Evolutionary conservation across 2,797 vertebrate genomes (phyloP).

Genomic region (Poeciliopsis paucimaculata): DNA sequence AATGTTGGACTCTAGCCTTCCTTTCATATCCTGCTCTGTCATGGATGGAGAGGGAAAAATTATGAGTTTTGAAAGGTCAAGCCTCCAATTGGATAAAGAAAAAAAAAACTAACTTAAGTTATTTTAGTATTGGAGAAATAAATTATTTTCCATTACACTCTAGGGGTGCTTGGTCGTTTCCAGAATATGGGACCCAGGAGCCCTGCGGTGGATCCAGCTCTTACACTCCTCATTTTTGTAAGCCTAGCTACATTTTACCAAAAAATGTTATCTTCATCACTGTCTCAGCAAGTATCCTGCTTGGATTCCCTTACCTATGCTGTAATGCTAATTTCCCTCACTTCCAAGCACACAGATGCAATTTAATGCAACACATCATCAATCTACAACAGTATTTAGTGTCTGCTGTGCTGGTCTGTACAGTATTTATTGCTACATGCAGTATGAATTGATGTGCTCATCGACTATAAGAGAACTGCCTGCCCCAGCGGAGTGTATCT

Average conservation of each 20-base stretch:
- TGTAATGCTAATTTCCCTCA: neutral
- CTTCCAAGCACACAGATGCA: neutral
- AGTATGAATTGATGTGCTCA: constrained; percentile 33
- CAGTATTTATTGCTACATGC: constrained; percentile 36
- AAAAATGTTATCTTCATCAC: constrained; percentile 2
- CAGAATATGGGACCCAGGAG: neutral
- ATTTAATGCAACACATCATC: constrained; percentile 4
- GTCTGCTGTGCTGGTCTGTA: constrained; percentile 16
- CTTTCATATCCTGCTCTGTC: neutral
- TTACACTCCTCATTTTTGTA: neutral
- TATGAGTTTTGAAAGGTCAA: neutral
- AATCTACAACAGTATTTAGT: constrained; percentile 25
- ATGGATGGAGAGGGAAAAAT: neutral
- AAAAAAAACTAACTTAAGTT: neutral
- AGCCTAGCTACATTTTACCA: neutral
- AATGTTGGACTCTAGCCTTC: neutral
- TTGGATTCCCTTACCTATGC: neutral
- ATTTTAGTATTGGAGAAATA: neutral
- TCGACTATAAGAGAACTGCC: constrained; percentile 25
- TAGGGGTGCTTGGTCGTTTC: neutral
- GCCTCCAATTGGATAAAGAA: neutral
- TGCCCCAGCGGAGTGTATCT: constrained; percentile 42
- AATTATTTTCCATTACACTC: neutral
- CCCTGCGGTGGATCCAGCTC: neutral
- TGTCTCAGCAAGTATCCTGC: neutral